Evolutionary conservation across 2,888 invertebrate species (phyloP).

Genomic region (Timema cristinae): DNA sequence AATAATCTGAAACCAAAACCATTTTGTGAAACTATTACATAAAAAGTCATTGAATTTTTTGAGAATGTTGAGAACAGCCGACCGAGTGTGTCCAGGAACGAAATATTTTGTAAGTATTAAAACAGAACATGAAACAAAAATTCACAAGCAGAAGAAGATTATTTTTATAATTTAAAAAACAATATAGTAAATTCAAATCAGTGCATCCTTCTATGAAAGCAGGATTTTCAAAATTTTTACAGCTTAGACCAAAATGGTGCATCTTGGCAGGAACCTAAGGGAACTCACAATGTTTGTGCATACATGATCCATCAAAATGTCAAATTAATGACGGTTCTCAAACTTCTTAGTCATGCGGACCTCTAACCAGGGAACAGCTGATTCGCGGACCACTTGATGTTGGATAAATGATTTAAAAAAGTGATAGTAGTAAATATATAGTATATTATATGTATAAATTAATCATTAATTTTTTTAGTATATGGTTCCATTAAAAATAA

Average conservation of each 20-base stretch:
- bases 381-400: too few species aligned
- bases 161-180: constrained; percentile 15
- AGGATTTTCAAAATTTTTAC: constrained; percentile 32
- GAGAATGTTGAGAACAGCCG: constrained; percentile 26
- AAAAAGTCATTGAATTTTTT: constrained; percentile 22
- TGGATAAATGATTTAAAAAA: too few species aligned
- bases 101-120: constrained; percentile 30
- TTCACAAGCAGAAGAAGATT: constrained; percentile 19
- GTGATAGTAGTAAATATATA: too few species aligned
- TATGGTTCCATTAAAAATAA: not conserved
- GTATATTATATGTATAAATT: too few species aligned
- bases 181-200: constrained; percentile 25
- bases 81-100: constrained; percentile 30
- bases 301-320: constrained; percentile 33
- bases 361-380: too few species aligned
- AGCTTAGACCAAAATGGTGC: too few species aligned
- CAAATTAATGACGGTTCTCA: constrained; percentile 32
- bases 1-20: not conserved
- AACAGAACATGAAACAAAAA: constrained; percentile 1
- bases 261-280: too few species aligned
- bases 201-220: constrained; percentile 24
- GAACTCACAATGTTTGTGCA: constrained; percentile 34
- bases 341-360: too few species aligned
- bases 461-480: not conserved
- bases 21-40: not conserved